A percentile compares a stretch with the other conserved stretches of the same genome.
phyloP scores from a whole-genome alignment of 1,140 invertebrate genomes.

The Lycorma delicatula region DNA sequence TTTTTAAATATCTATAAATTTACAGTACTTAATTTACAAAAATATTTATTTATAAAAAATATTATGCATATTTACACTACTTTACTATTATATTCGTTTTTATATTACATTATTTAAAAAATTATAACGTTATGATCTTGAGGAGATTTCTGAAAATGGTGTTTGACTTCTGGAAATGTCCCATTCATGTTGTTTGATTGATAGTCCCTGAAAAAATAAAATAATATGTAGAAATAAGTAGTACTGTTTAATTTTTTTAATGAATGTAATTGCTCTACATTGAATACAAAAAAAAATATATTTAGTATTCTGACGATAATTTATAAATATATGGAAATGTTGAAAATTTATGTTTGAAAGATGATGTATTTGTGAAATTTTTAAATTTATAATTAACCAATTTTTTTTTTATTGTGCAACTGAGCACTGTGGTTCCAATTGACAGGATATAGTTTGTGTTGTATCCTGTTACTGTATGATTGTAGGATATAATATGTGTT shows the following conservation, averaged over 20 bases:
- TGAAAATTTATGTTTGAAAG: not conserved
- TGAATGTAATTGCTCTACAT: not conserved
- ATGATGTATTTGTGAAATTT: not conserved
- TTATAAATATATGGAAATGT: not conserved
- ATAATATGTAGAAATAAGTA: conserved; percentile 8
- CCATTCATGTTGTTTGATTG: conserved; percentile 41
- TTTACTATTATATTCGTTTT: too few relatives aligned
- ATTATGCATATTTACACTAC: too few relatives aligned
- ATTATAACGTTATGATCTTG: conserved; percentile 3
- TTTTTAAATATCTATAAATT: too few relatives aligned
- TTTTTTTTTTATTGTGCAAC: not conserved
- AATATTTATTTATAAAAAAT: too few relatives aligned
- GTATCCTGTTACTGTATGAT: too few relatives aligned
- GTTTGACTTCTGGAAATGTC: conserved; percentile 35
- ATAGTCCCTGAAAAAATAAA: conserved; percentile 36
- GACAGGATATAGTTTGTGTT: too few relatives aligned
- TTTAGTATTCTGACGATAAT: not conserved
- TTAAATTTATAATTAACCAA: not conserved
- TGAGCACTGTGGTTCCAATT: too few relatives aligned
- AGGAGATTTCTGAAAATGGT: conserved; percentile 24
- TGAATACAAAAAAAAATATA: not conserved
- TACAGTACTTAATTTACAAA: too few relatives aligned
- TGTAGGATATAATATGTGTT: too few relatives aligned
- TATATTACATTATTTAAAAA: too few relatives aligned
- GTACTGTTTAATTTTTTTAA: not conserved